Evolutionary conservation across 1,140 invertebrate species (phyloP).

Genomic region (Dendroctonus ponderosae): DNA sequence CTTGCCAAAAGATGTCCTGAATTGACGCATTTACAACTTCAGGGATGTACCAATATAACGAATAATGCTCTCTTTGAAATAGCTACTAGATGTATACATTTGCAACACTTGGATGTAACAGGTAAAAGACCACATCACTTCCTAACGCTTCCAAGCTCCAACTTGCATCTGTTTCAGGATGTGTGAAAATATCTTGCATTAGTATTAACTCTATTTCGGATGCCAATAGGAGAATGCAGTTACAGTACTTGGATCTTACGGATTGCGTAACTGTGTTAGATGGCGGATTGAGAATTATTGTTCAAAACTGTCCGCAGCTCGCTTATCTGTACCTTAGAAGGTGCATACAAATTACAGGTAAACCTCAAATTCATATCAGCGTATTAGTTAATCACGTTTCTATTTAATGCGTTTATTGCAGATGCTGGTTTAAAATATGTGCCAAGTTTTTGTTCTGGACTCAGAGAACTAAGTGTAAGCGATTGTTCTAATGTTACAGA

Average conservation of each 20-base stretch:
- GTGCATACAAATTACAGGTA: conserved; percentile 81
- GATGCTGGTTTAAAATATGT: conserved; percentile 77
- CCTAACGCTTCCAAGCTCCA: too few relatives aligned
- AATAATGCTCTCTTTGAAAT: conserved; percentile 67
- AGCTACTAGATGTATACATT: conserved; percentile 63
- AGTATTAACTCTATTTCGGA: conserved; percentile 64
- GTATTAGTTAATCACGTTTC: conserved; percentile 4
- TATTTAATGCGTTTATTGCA: conserved; percentile 46
- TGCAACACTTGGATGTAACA: conserved; percentile 73
- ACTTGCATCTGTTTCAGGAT: conserved; percentile 55
- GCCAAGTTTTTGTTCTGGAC: conserved; percentile 78
- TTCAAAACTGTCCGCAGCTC: conserved; percentile 82
- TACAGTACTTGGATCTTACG: conserved; percentile 78
- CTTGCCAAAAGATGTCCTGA: conserved; percentile 71
- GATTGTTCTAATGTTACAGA: conserved; percentile 88
- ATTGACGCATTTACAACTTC: conserved; percentile 68
- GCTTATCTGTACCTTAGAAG: conserved; percentile 84
- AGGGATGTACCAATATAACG: conserved; percentile 66
- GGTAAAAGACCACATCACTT: conserved; percentile 53
- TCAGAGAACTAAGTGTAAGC: conserved; percentile 85
- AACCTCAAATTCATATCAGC: conserved; percentile 23
- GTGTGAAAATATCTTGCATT: conserved; percentile 67
- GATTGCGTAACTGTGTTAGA: conserved; percentile 84
- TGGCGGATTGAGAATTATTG: conserved; percentile 74
- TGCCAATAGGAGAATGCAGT: conserved; percentile 58